Evolutionary conservation across 2,797 vertebrate genomes (phyloP).

Genomic region (Alauda arvensis): DNA sequence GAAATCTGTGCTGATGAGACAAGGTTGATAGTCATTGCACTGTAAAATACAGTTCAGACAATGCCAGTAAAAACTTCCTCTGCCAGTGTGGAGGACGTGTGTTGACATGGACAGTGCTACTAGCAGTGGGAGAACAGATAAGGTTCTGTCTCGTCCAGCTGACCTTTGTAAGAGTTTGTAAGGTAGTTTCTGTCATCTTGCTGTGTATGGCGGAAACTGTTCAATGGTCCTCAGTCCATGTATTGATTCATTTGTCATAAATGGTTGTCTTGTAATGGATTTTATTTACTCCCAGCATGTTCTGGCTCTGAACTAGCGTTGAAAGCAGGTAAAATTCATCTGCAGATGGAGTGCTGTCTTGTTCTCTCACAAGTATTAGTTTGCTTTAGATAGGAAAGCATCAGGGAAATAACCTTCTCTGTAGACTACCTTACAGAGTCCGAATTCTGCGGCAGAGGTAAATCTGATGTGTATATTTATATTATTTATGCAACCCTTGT

Average conservation of each 20-base stretch:
- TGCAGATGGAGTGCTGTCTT: conserved; percentile 39
- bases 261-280: neutral
- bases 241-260: conserved; percentile 24
- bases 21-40: conserved; percentile 26
- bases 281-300: conserved; percentile 32
- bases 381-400: neutral
- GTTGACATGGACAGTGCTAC: neutral
- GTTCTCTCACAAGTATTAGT: neutral
- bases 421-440: neutral
- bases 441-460: neutral
- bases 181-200: neutral
- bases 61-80: conserved; percentile 19
- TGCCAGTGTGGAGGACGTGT: neutral
- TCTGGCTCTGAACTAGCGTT: conserved; percentile 25
- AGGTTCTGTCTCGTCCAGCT: neutral
- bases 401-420: conserved; percentile 2
- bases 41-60: conserved; percentile 6
- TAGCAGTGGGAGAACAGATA: neutral
- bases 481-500: neutral
- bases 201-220: neutral
- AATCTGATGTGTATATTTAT: neutral
- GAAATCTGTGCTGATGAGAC: conserved; percentile 22
- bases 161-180: neutral
- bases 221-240: neutral
- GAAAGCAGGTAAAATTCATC: conserved; percentile 31